Percentiles rank a stretch among this genome's conserved stretches.
Evolutionary conservation across 2,888 invertebrate genomes (phyloP).

Genomic region (Archips xylosteana): DNA sequence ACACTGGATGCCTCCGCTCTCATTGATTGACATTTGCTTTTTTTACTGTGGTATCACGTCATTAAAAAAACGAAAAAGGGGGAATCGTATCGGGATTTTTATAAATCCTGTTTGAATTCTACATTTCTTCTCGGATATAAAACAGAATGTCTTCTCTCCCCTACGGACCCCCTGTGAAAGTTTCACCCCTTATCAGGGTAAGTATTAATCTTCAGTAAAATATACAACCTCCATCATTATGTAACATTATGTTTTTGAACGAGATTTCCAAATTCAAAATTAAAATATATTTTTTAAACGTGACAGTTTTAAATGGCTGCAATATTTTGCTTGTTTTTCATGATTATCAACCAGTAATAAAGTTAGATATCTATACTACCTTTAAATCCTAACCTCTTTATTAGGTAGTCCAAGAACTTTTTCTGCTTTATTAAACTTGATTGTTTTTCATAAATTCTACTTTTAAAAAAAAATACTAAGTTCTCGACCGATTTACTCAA

Average conservation of each 20-base stretch:
- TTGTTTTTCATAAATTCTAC: too few relatives aligned
- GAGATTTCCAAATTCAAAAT: conserved; percentile 46
- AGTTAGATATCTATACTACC: not conserved
- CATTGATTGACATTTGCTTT: not conserved
- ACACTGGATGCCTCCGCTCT: not conserved
- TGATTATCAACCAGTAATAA: conserved; percentile 30
- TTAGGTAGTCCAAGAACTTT: not conserved
- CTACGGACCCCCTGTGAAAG: conserved; percentile 89
- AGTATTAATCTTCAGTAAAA: conserved; percentile 50
- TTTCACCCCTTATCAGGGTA: conserved; percentile 94
- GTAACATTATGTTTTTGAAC: conserved; percentile 66
- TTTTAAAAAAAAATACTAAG: too few relatives aligned
- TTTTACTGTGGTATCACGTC: conserved; percentile 35
- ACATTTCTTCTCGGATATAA: conserved; percentile 48
- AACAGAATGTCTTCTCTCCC: conserved; percentile 76
- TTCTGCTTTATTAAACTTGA: too few relatives aligned
- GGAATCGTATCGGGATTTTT: conserved; percentile 56
- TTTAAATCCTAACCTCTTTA: conserved; percentile 31
- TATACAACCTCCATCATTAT: conserved; percentile 55
- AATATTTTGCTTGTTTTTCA: not conserved
- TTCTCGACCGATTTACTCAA: too few relatives aligned
- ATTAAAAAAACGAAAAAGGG: conserved; percentile 27
- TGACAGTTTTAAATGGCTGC: conserved; percentile 1
- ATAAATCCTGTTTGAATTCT: conserved; percentile 64
- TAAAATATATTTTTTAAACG: conserved; percentile 31